These are phyloP conservation scores for Pithys albifrons DNA, from an alignment of 2,113 vertebrate species.

Conservation along the genomic window DNA sequence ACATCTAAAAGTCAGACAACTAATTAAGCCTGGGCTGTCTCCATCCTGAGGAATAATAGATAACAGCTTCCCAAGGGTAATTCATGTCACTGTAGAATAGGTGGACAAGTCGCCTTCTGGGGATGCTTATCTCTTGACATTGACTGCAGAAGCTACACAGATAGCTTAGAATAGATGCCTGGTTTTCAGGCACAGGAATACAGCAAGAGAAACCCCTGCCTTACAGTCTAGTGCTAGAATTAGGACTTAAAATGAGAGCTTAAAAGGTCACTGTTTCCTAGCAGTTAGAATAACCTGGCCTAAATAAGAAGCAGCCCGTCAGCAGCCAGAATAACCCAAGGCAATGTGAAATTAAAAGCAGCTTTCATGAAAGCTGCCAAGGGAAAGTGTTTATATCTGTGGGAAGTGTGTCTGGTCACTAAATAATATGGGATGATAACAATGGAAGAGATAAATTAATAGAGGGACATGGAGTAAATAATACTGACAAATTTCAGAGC, in stretches of 20 bases:
- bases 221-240: neutral
- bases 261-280: neutral
- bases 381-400: neutral
- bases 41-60: neutral
- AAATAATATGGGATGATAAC: neutral
- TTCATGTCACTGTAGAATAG: neutral
- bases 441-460: neutral
- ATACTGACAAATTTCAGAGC: neutral
- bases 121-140: conserved; percentile 20
- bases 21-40: conserved; percentile 41
- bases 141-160: neutral
- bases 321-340: neutral
- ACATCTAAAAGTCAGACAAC: conserved; percentile 35
- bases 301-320: neutral
- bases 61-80: conserved; percentile 33
- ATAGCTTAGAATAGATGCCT: neutral
- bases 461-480: neutral
- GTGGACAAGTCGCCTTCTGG: conserved; percentile 34
- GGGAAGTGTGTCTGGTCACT: neutral
- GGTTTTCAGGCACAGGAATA: neutral
- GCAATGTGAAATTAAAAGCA: conserved; percentile 23
- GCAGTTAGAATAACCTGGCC: neutral
- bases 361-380: neutral
- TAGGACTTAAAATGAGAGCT: neutral
- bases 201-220: neutral